Evolutionary conservation across 2,113 vertebrate species (phyloP), one percentile per base, ranked within the genome.

Genomic region (Sinocyclocheilus anophthalmus): DNA sequence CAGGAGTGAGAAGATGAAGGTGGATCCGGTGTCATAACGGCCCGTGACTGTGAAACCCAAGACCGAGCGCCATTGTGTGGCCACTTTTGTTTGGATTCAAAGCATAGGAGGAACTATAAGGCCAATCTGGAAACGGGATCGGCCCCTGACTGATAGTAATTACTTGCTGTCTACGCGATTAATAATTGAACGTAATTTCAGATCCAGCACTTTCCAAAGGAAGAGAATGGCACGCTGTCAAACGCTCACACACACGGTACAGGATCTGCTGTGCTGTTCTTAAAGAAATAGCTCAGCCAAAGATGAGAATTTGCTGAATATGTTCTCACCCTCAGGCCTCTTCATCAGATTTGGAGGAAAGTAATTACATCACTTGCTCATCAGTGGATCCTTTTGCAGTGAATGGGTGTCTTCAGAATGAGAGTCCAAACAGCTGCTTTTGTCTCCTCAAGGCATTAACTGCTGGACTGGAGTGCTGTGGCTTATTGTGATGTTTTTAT

Each of bases 151-250:
- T 92, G 93, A 96, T 94, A 93, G 95, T 97, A 97, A 96, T 95
- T 95, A 95, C 95, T 93, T 91, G 93, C 93, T 96, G 92, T 95
- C 95, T 93, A 94, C 92, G 90, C 88, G 93, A 95, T 97, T 97
- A 98, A 98, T 96, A 97, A 98, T 98, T 96, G 93, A 98, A 93
- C 92, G 96, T 96, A 96, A 98, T 97, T 97, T 97, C 95, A 98
- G 96, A 96, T 94, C 90, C 92, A 86, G 83, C 84, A 89, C 91
- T 96, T 96, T 96, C 95, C 93, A 93, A 91, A 93, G 94, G 85
- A 76, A 87, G 75, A 55, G 77, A 82, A 88, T 81, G 77, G 70
- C 76, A 48, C 33, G 42, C 61, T 39, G 45, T 59, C 80, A 37
- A 77, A 72, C 53, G 33, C 26, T 14, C 75, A 57, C 45, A 18